Evolutionary conservation across 2,797 vertebrate genomes (phyloP), one percentile per base, ranked within the genome.

Genomic region (Urophycis tenuis): DNA sequence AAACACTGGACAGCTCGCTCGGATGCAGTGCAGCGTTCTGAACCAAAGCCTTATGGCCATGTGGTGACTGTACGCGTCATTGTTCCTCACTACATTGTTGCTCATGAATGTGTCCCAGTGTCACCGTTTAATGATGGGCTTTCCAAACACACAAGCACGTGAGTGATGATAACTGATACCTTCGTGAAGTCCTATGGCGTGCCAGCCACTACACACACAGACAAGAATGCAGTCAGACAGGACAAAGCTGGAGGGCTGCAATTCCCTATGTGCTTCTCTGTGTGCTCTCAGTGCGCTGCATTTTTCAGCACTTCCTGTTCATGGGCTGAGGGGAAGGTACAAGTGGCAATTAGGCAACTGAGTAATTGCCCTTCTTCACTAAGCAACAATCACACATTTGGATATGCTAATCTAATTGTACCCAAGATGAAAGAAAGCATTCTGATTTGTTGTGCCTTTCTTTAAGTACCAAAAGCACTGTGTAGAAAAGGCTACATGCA

Each of bases 201-300:
- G 89, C 80, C 80, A 82, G 76, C 77, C 78, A 78, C 72, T 67
- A 79, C 34, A 85, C 75, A 73, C 60, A 85, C 71, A 53, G 77
- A 83, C 78, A 91, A 91, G 90, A 93, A 93, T 92, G 93, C 85
- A 82, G 89, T 81, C 86, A 84, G 90, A 92, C 91, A 88, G 85
- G 92, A 91, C 90, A 90, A 90, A 91, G 90, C 87, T 89, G 83
- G 89, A 92, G 87, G 87, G 84, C 87, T 91, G 90, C 85, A 91
- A 92, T 91, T 91, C 89, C 87, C 88, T 77, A 85, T 84, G 85
- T 86, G 87, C 89, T 88, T 87, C 88, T 77, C 85, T 84, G 84
- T 86, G 87, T 90, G 86, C 78, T 87, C 85, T 91, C 84, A 88
- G 80, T 82, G 80, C 81, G 32, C 81, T 75, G 84, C 81, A 89